Evolutionary conservation across 2,888 invertebrate species (phyloP).

Genomic region (Drepana falcataria): DNA sequence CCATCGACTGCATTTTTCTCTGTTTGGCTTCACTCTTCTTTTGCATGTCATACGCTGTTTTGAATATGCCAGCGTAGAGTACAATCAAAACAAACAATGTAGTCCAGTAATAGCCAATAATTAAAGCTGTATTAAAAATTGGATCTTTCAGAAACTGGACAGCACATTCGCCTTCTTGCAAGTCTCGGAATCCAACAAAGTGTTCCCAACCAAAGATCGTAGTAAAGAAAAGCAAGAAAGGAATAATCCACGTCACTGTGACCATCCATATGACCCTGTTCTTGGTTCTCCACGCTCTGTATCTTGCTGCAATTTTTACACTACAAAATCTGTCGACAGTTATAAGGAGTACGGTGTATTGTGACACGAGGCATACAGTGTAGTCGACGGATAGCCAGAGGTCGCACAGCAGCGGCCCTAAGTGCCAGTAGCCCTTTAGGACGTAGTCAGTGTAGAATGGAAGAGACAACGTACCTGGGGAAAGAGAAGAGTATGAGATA

Average conservation of each 20-base stretch:
- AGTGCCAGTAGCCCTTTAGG: constrained; percentile 96
- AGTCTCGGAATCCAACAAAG: constrained; percentile 94
- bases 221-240: constrained; percentile 96
- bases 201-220: constrained; percentile 99
- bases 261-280: constrained; percentile 97
- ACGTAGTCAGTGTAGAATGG: constrained; percentile 99
- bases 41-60: constrained; percentile 98
- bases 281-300: constrained; percentile 97
- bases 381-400: constrained; percentile 99
- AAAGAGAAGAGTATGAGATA: constrained; percentile 29
- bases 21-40: constrained; percentile 98
- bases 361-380: constrained; percentile 98
- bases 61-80: constrained; percentile 97
- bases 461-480: constrained; percentile 95
- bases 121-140: constrained; percentile 97
- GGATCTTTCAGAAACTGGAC: constrained; percentile 99
- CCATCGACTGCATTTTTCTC: constrained; percentile 96
- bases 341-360: constrained; percentile 98
- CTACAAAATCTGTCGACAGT: constrained; percentile 99
- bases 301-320: constrained; percentile 98
- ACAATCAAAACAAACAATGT: constrained; percentile 96
- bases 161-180: constrained; percentile 92
- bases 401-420: constrained; percentile 97
- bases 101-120: constrained; percentile 98
- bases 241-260: constrained; percentile 97